phyloP scores from a whole-genome alignment of 2,113 vertebrate genomes.

The Leucoraja erinaceus region DNA sequence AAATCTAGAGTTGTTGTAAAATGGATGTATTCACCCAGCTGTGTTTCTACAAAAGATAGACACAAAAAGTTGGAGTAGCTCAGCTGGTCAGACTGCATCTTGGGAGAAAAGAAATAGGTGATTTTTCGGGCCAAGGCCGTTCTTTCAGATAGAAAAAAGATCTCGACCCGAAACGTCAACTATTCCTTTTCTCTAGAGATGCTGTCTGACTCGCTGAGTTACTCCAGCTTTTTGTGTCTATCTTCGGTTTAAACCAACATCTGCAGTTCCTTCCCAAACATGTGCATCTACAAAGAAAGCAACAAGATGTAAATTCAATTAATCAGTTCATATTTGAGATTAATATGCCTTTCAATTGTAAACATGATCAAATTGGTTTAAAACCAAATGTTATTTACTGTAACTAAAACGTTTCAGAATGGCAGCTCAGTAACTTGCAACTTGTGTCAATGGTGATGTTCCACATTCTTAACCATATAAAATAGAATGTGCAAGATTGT shows the following conservation, averaged over 20 bases:
- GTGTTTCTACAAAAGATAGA: too few species aligned
- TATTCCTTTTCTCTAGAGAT: too few species aligned
- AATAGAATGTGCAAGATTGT: not conserved
- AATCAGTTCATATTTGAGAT: not conserved
- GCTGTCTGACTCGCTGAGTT: too few species aligned
- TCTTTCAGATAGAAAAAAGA: too few species aligned
- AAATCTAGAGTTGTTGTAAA: not conserved
- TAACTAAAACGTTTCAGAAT: conserved; percentile 5
- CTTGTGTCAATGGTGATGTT: not conserved
- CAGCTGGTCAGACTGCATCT: too few species aligned
- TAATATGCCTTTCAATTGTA: not conserved
- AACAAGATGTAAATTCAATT: not conserved
- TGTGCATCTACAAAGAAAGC: not conserved
- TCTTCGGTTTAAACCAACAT: too few species aligned
- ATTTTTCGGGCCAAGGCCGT: too few species aligned
- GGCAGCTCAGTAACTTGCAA: not conserved
- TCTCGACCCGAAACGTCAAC: too few species aligned
- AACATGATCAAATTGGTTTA: not conserved
- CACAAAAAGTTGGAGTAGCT: too few species aligned
- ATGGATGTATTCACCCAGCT: not conserved
- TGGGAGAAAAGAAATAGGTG: too few species aligned
- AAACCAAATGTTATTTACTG: not conserved
- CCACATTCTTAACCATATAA: not conserved
- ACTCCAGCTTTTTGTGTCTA: too few species aligned
- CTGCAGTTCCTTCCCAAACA: too few species aligned